Conservation (phyloP, 2,113 vertebrate genomes). For the Lathamus discolor region DNA sequence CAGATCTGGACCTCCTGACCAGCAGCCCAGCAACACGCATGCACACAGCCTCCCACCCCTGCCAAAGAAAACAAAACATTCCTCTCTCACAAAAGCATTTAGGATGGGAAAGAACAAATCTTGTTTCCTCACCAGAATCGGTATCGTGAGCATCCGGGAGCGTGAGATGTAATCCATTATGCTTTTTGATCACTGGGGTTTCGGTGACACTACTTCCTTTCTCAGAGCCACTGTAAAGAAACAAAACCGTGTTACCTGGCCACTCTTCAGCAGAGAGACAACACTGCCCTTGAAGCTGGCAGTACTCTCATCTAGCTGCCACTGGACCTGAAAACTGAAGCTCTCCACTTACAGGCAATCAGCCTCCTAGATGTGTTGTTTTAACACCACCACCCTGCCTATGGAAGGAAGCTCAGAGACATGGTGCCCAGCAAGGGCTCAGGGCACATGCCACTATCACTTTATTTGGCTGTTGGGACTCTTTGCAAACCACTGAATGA, state of each 20-base stretch:
- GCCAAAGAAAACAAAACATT: not conserved
- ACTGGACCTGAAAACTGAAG: not conserved
- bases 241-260: not conserved
- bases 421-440: not conserved
- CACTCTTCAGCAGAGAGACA: not conserved
- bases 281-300: not conserved
- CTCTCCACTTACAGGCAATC: not conserved
- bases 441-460: too few relatives aligned
- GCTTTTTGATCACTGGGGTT: constrained; percentile 76
- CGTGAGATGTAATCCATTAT: constrained; percentile 85
- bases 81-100: not conserved
- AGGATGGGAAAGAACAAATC: not conserved
- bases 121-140: constrained; percentile 82
- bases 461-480: not conserved
- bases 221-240: constrained; percentile 86
- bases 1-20: not conserved
- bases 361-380: not conserved
- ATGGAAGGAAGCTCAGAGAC: not conserved
- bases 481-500: not conserved
- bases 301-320: not conserved
- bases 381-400: not conserved
- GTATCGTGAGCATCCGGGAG: constrained; percentile 90
- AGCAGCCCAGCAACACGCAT: rapidly evolving
- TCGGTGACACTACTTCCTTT: constrained; percentile 87
- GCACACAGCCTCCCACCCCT: rapidly evolving